Conservation (phyloP, 2,888 invertebrate species). For the Napeogenes inachia region DNA sequence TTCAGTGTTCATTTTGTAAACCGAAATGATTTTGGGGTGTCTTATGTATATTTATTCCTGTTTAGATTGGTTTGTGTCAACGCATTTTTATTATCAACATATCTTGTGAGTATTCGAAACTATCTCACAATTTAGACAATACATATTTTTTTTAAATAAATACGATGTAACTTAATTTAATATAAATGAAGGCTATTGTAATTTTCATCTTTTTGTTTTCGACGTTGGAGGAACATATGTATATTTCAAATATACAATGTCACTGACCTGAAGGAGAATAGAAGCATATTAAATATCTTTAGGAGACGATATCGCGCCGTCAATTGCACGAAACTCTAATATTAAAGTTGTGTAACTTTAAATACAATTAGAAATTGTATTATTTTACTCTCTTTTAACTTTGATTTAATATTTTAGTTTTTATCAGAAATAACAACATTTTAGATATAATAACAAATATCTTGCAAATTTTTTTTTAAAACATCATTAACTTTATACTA, state of each 20-base stretch:
- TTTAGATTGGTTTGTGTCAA: slow-evolving; percentile 4
- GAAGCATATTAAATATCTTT: slow-evolving; percentile 26
- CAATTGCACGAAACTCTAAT: slow-evolving; percentile 16
- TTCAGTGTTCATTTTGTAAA: slow-evolving; percentile 31
- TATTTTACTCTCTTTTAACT: neutral
- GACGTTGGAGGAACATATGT: neutral
- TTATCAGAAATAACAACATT: too few relatives aligned
- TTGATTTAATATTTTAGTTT: too few relatives aligned
- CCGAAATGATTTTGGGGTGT: slow-evolving; percentile 27
- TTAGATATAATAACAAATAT: too few relatives aligned
- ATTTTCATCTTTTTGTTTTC: slow-evolving; percentile 1
- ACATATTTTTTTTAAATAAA: too few relatives aligned
- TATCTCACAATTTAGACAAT: too few relatives aligned
- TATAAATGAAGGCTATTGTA: neutral
- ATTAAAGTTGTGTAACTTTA: slow-evolving; percentile 19
- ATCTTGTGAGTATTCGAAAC: too few relatives aligned
- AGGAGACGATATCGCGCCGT: slow-evolving; percentile 20
- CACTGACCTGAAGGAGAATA: slow-evolving; percentile 22
- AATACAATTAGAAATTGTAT: slow-evolving; percentile 10
- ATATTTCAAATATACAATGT: neutral
- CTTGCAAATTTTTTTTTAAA: too few relatives aligned
- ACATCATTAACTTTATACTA: too few relatives aligned
- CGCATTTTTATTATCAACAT: neutral
- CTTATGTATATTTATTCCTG: slow-evolving; percentile 6
- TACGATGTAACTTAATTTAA: too few relatives aligned